Evolutionary conservation across 2,113 vertebrate species (phyloP).

Genomic region (Suricata suricatta): DNA sequence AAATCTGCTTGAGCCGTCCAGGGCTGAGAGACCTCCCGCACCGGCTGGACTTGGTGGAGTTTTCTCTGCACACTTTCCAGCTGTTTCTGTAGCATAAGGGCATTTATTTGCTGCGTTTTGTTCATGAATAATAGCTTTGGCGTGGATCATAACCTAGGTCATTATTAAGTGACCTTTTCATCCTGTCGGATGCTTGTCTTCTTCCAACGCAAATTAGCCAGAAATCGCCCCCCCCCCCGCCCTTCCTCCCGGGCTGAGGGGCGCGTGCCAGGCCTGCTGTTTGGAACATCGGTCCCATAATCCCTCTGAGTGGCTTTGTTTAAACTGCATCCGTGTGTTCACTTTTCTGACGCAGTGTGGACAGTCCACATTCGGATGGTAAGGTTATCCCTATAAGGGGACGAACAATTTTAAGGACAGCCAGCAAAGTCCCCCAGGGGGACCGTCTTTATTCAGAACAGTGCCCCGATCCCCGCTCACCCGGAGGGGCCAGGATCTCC

Average conservation of each 20-base stretch:
- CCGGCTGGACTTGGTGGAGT: not conserved
- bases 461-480: too few relatives aligned
- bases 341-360: not conserved
- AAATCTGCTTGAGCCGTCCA: not conserved
- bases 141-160: not conserved
- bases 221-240: too few relatives aligned
- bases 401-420: not conserved
- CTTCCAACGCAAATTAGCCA: not conserved
- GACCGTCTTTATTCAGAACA: fast-evolving
- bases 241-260: not conserved
- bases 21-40: not conserved
- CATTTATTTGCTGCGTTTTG: not conserved
- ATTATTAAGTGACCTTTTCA: not conserved
- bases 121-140: not conserved
- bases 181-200: too few relatives aligned
- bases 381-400: too few relatives aligned
- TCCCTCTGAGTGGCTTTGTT: not conserved
- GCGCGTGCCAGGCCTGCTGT: too few relatives aligned
- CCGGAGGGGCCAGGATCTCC: not conserved
- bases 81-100: not conserved
- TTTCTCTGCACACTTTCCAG: not conserved
- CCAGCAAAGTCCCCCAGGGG: too few relatives aligned
- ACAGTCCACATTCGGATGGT: not conserved
- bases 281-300: fast-evolving
- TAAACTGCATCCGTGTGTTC: not conserved